Conservation (phyloP, 2,113 vertebrate species). For the Mastomys natalensis region DNA sequence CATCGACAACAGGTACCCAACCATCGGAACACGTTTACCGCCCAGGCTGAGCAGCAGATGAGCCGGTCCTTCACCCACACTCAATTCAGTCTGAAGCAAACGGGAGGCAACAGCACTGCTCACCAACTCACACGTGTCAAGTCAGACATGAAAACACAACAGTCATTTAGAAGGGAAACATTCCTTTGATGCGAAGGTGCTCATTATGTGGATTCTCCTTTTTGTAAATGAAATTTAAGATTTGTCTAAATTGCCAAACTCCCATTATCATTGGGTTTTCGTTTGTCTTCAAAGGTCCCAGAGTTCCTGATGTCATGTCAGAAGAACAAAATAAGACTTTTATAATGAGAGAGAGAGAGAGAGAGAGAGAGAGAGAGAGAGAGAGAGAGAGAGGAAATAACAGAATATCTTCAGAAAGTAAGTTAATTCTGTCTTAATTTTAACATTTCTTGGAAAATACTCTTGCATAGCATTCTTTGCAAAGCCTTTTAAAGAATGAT, state of each 20-base stretch:
- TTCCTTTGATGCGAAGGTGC: conserved; percentile 43
- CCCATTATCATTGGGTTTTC: background rate
- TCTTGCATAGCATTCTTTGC: conserved; percentile 45
- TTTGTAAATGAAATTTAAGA: conserved; percentile 65
- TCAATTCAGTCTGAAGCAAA: conserved; percentile 22
- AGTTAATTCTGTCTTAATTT: conserved; percentile 64
- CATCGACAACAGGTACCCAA: background rate
- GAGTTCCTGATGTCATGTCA: conserved; percentile 44
- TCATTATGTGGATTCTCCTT: conserved; percentile 66
- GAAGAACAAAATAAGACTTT: conserved; percentile 41
- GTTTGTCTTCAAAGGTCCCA: conserved; percentile 64
- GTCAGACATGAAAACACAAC: conserved; percentile 42
- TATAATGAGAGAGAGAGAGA: conserved; percentile 34
- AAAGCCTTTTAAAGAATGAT: conserved; percentile 73
- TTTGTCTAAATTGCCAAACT: conserved; percentile 56
- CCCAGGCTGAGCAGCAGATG: background rate
- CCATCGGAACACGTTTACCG: background rate
- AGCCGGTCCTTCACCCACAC: conserved; percentile 3
- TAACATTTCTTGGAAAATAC: conserved; percentile 65
- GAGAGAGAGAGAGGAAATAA: conserved; percentile 16
- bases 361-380: background rate
- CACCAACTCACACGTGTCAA: background rate
- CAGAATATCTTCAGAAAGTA: conserved; percentile 65
- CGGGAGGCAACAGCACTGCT: background rate
- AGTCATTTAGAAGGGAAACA: conserved; percentile 58